phyloP scores from a whole-genome alignment of 1,140 invertebrate species.

The Heliconius hermathena region DNA sequence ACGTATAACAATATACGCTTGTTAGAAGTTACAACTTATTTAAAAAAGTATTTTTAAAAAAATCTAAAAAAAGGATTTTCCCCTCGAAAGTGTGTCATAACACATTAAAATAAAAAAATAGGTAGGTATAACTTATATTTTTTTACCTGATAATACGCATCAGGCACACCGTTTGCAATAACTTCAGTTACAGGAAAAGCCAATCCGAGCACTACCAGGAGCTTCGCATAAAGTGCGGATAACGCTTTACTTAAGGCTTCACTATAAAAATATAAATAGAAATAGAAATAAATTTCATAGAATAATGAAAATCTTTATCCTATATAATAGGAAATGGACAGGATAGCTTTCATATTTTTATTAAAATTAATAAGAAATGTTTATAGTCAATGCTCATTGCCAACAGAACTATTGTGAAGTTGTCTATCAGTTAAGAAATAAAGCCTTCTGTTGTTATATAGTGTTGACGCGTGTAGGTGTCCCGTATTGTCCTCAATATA shows the following conservation, averaged over 20 bases:
- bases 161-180: slow-evolving; percentile 85
- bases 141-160: slow-evolving; percentile 85
- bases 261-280: slow-evolving; percentile 55
- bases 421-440: slow-evolving; percentile 65
- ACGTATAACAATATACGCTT: too few relatives aligned
- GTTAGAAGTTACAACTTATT: too few relatives aligned
- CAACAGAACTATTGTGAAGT: slow-evolving; percentile 50
- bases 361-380: slow-evolving; percentile 46
- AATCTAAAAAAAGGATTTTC: too few relatives aligned
- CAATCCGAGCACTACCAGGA: slow-evolving; percentile 90
- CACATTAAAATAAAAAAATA: neutral
- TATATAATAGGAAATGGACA: neutral
- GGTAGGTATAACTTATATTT: neutral
- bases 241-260: slow-evolving; percentile 83
- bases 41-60: too few relatives aligned
- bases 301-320: neutral
- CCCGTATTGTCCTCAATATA: slow-evolving; percentile 52
- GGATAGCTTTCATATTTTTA: slow-evolving; percentile 48
- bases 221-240: slow-evolving; percentile 90
- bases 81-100: too few relatives aligned
- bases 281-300: neutral
- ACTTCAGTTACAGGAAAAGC: slow-evolving; percentile 87
- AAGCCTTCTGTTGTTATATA: slow-evolving; percentile 53
- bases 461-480: slow-evolving; percentile 45
- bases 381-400: slow-evolving; percentile 46